Percentiles rank a stretch among this genome's conserved stretches.
These are phyloP conservation scores for Diplodus puntazzo DNA, from an alignment of 2,797 vertebrate species.

Conservation along the genomic window DNA sequence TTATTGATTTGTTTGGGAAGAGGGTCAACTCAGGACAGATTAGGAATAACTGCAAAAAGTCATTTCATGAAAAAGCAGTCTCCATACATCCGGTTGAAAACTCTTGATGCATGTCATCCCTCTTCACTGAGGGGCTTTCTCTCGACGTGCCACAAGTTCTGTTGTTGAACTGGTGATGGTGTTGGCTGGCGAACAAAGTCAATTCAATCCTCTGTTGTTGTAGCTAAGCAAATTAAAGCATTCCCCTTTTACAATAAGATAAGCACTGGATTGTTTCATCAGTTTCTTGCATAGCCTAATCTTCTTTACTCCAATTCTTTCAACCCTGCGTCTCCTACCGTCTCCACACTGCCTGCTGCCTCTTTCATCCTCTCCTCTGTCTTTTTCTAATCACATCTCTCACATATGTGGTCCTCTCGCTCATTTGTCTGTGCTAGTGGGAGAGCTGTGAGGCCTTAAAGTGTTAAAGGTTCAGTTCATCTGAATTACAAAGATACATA, in stretches of 20 bases:
- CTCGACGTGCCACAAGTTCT: neutral
- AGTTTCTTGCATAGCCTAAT: constrained; percentile 45
- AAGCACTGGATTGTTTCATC: constrained; percentile 44
- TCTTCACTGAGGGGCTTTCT: neutral
- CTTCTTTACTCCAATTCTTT: constrained; percentile 48
- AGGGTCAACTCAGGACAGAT: too few species aligned
- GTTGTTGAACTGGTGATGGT: neutral
- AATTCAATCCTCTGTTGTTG: constrained; percentile 10
- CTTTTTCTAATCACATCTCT: constrained; percentile 7
- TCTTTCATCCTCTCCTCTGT: constrained; percentile 21
- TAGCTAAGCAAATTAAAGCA: constrained; percentile 22
- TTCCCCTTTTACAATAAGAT: constrained; percentile 32
- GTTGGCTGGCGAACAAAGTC: constrained; percentile 9
- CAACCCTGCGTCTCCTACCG: neutral
- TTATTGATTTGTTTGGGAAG: too few species aligned
- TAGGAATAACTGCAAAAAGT: neutral
- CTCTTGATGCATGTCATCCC: neutral
- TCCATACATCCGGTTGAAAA: neutral
- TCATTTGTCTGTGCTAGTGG: neutral
- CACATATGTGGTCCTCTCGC: neutral
- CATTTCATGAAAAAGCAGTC: neutral
- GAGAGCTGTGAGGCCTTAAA: constrained; percentile 12
- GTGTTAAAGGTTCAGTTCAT: constrained; percentile 39
- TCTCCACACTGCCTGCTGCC: constrained; percentile 6
- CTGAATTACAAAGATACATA: constrained; percentile 5